These are phyloP conservation scores for Macrobrachium rosenbergii DNA, from an alignment of 1,140 invertebrate genomes.

Conservation along the genomic window DNA sequence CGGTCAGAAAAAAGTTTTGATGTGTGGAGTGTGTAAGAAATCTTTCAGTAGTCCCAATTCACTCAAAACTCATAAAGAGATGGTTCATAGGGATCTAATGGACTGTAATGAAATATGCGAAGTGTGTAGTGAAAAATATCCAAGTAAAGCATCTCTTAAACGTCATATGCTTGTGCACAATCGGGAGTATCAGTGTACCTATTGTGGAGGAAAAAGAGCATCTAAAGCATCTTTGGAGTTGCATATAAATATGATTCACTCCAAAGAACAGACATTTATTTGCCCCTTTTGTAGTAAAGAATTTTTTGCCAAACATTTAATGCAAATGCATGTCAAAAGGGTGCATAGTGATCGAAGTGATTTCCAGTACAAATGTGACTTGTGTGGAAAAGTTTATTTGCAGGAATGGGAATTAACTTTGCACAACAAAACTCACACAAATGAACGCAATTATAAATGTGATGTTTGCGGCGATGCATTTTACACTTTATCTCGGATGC, in stretches of 20 bases:
- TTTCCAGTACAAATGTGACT: slow-evolving; percentile 45
- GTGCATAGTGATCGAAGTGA: slow-evolving; percentile 61
- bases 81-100: slow-evolving; percentile 47
- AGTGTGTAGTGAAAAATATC: slow-evolving; percentile 50
- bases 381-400: slow-evolving; percentile 52
- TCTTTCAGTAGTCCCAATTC: slow-evolving; percentile 51
- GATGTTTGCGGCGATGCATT: slow-evolving; percentile 57
- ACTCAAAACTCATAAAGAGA: slow-evolving; percentile 55
- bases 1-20: slow-evolving; percentile 51
- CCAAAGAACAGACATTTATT: slow-evolving; percentile 44
- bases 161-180: slow-evolving; percentile 50
- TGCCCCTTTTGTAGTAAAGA: slow-evolving; percentile 46
- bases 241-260: slow-evolving; percentile 58
- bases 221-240: slow-evolving; percentile 58
- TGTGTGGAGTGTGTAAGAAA: slow-evolving; percentile 49
- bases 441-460: slow-evolving; percentile 58
- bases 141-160: slow-evolving; percentile 41
- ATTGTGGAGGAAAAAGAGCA: slow-evolving; percentile 39
- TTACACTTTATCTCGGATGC: slow-evolving; percentile 55
- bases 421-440: slow-evolving; percentile 59
- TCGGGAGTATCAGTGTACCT: slow-evolving; percentile 42
- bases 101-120: slow-evolving; percentile 47
- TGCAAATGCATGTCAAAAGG: slow-evolving; percentile 57
- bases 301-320: slow-evolving; percentile 55
- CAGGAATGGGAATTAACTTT: slow-evolving; percentile 59